Base-by-base conservation (phyloP, 30 jellyfish, hydroid and myxozoan species). In the Aurelia sp. region DNA sequence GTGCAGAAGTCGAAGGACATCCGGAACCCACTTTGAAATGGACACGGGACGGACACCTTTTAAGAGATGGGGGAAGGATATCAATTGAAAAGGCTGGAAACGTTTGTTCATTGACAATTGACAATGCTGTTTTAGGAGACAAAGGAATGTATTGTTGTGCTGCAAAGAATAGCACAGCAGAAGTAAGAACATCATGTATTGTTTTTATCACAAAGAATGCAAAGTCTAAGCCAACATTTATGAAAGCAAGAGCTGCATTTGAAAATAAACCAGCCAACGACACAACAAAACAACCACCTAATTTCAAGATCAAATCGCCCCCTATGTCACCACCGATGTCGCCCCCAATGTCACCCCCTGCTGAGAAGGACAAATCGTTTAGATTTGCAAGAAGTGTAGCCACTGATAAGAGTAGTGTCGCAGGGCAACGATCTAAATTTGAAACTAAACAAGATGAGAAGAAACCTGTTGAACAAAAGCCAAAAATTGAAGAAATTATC, bases 11-110 rank as follows among this genome's bases (percentile, higher is more conserved):
- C 2, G 87, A 81, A 38, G 98, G 98, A 3, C 55, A 47, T 22
- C 98, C 98, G 4, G 89, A 74, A 31, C 98, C 99, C 31, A 58
- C 66, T 13, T 84, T 96, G 60, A 66, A 84, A 38, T 96, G 98
- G 98, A 86, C 78, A 10, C 81, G 72, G 30, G 92, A 86, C 64
- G 88, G 92, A 12, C 35, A 33, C 40, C 13, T 27, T 6, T 22
- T 96, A 8, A 87, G 73, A 13, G 87, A 63, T 4, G 69, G 74
- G 33, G 78, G 85, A 33, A 74, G 96, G 78, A 58, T 82, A 86
- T 17, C 91, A 6, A 35, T 67, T 76, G 94, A 79, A 44, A 74
- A 53, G 38, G 40, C 69, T 17, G 97, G 88, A 8, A 63, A 31
- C 31, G 11, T 73, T 33, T 65, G 71, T 67, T 63, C 64, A 19